A percentile compares a stretch with the other conserved stretches of the same genome.
phyloP scores from a whole-genome alignment of 2,888 invertebrate species.

The Drosophila koepferae region DNA sequence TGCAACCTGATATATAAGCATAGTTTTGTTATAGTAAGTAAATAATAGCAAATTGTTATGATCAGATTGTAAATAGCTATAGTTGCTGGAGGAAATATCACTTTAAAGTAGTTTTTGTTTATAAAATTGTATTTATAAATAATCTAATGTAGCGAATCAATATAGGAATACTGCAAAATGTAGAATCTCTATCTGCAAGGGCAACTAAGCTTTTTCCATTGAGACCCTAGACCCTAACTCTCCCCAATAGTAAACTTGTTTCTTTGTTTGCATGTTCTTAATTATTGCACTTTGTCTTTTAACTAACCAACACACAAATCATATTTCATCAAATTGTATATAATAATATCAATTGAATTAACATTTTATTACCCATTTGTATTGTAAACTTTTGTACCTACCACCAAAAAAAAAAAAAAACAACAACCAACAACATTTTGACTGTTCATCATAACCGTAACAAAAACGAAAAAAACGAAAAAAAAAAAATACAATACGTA shows the following conservation, averaged over 20 bases:
- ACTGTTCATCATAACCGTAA: slow-evolving; percentile 67
- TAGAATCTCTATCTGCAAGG: not conserved
- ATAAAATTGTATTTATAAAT: not conserved
- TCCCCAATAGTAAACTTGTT: not conserved
- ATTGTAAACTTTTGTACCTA: slow-evolving; percentile 77
- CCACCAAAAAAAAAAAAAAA: slow-evolving; percentile 42
- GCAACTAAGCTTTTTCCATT: not conserved
- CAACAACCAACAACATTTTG: slow-evolving; percentile 63
- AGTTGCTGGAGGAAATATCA: not conserved
- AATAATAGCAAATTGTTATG: not conserved
- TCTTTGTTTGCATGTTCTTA: slow-evolving; percentile 18
- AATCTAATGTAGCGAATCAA: not conserved
- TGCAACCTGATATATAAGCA: not conserved
- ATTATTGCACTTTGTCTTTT: slow-evolving; percentile 2
- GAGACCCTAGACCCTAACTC: no score
- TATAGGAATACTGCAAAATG: not conserved
- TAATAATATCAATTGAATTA: slow-evolving; percentile 74
- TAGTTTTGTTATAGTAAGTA: not conserved
- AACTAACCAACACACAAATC: slow-evolving; percentile 16
- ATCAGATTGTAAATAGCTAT: not conserved
- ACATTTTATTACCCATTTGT: slow-evolving; percentile 75
- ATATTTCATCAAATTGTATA: slow-evolving; percentile 66
- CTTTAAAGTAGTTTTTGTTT: not conserved
- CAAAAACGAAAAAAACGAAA: slow-evolving; percentile 21
- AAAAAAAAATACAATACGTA: not conserved